Conservation (phyloP, 2,113 vertebrate genomes). For the Otis tarda region DNA sequence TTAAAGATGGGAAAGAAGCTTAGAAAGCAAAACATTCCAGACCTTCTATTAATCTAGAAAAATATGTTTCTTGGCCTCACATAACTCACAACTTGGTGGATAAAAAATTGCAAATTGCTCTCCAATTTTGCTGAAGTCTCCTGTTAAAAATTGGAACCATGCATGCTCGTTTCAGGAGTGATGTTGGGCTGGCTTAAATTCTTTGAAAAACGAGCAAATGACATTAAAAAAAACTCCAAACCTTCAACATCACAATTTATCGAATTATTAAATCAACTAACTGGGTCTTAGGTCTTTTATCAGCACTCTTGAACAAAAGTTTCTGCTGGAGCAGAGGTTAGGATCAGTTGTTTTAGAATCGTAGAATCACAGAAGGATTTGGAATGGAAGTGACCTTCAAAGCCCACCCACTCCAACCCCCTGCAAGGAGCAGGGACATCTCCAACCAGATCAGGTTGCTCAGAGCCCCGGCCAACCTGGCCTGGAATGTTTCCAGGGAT, state of each 20-base stretch:
- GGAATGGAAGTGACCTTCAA: too few relatives aligned
- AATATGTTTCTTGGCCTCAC: slow-evolving; percentile 31
- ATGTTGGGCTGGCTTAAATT: not conserved
- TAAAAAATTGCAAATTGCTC: not conserved
- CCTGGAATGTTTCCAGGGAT: too few relatives aligned
- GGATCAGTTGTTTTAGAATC: not conserved
- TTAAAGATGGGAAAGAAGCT: slow-evolving; percentile 4
- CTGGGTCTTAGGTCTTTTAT: not conserved
- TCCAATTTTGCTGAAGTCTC: not conserved
- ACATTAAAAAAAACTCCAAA: not conserved
- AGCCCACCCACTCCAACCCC: too few relatives aligned
- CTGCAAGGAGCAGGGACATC: too few relatives aligned
- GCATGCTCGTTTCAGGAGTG: not conserved
- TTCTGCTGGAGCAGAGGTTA: not conserved
- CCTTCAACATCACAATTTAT: not conserved
- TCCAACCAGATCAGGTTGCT: too few relatives aligned
- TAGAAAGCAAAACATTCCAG: slow-evolving; percentile 45
- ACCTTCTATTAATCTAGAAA: slow-evolving; percentile 25
- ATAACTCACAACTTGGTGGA: not conserved
- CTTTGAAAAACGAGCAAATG: not conserved
- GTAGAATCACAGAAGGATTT: too few relatives aligned
- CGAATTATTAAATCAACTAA: not conserved
- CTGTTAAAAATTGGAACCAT: not conserved
- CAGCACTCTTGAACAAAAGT: not conserved
- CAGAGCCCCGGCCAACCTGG: too few relatives aligned